Evolutionary conservation across 2,797 vertebrate genomes (phyloP), one percentile per base, ranked within the genome.

Genomic region (Callimico goeldii): DNA sequence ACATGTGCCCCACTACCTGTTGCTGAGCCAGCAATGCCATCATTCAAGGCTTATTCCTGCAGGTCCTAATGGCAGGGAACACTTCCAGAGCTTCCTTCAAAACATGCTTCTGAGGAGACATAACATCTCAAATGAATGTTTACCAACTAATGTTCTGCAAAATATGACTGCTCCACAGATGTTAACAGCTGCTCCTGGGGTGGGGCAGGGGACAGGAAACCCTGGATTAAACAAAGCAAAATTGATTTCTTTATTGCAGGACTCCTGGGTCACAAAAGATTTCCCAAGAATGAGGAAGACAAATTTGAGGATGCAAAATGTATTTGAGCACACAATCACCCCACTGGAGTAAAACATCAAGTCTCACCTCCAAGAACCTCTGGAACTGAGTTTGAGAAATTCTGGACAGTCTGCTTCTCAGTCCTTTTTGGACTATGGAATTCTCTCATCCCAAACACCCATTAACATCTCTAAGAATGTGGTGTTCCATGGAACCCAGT

Each of bases 101-200:
- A 88, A 39, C 30, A 83, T 4, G 9, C 36, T 77, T 93, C 81
- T 82, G 72, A 93, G 79, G 39, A 91, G 36, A 96, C 67, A 83
- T 50, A 94, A 87, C 61, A 86, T 70, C 76, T 82, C 91, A 64
- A 93, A 88, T 79, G 20, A 92, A 48, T 77, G 88, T 95, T 96
- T 90, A 96, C 77, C 81, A 55, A 95, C 81, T 61, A 94, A 80
- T 57, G 86, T 24, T 88, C 81, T 73, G 36, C 81, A 88, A 70
- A 91, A 28, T 48, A 57, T 46, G 46, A 26, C 64, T 64, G 75
- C 61, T 80, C 80, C 33, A 17, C 76, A 86, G 79, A 91, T 5
- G 57, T 15, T 46, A 14, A 75, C 67, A 90, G 84, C 80, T 87
- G 64, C 82, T 95, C 22, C 79, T 2, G 0, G 41, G 70, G 50